phyloP scores from a whole-genome alignment of 1,140 invertebrate species.

The Phenacoccus solenopsis region DNA sequence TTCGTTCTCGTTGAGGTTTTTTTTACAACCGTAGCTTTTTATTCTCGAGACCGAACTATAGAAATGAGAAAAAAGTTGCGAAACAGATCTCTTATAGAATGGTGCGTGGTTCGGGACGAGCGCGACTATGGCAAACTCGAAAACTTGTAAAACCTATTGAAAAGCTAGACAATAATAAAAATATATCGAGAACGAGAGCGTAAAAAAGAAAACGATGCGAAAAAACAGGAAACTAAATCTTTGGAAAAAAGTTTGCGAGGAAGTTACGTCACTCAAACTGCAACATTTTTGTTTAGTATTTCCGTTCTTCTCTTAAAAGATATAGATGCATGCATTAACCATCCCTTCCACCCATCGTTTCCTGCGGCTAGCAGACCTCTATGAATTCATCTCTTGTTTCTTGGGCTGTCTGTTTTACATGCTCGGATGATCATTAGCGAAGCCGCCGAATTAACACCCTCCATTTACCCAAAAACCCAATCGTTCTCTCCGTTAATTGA shows the following conservation, averaged over 20 bases:
- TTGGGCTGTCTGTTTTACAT: too few relatives aligned
- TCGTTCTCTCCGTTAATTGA: too few relatives aligned
- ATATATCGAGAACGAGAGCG: neutral
- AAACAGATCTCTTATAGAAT: neutral
- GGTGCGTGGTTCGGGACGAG: too few relatives aligned
- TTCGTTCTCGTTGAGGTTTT: neutral
- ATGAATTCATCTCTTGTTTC: too few relatives aligned
- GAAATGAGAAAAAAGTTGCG: neutral
- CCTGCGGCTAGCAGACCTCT: too few relatives aligned
- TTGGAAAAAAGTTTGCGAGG: conserved; percentile 11
- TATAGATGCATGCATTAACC: conserved; percentile 10
- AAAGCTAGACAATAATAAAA: conserved; percentile 7
- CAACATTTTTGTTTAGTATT: conserved; percentile 14
- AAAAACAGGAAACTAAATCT: conserved; percentile 11
- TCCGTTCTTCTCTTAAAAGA: neutral
- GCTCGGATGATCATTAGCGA: too few relatives aligned
- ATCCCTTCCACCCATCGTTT: neutral
- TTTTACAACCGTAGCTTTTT: too few relatives aligned
- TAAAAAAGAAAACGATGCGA: neutral
- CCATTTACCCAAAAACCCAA: too few relatives aligned
- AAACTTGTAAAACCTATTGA: conserved; percentile 8
- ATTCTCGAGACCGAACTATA: too few relatives aligned
- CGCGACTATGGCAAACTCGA: too few relatives aligned
- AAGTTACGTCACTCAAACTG: conserved; percentile 17
- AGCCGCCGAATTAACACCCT: too few relatives aligned